phyloP scores from a whole-genome alignment of 1,140 invertebrate species.

The Dryas iulia region DNA sequence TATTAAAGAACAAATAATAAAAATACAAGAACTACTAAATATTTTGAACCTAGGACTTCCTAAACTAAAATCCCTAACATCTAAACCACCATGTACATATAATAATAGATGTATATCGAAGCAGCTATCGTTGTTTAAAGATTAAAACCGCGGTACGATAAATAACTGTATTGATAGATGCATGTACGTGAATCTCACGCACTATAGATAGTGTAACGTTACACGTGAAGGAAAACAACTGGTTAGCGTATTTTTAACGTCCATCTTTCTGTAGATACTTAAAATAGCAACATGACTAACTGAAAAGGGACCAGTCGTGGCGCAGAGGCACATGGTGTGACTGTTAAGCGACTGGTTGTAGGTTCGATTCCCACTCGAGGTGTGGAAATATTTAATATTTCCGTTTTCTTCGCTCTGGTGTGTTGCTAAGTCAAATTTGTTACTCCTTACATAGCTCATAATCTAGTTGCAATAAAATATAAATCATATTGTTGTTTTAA shows the following conservation, averaged over 20 bases:
- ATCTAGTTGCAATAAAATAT: too few species aligned
- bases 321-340: neutral
- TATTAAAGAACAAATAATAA: too few species aligned
- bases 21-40: too few species aligned
- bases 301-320: neutral
- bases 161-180: neutral
- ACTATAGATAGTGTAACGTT: neutral
- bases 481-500: too few species aligned
- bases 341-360: neutral
- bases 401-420: too few species aligned
- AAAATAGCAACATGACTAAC: neutral
- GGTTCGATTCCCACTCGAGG: too few species aligned
- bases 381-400: too few species aligned
- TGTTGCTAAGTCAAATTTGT: too few species aligned
- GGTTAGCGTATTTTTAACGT: neutral
- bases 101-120: neutral
- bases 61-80: neutral
- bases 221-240: neutral
- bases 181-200: neutral
- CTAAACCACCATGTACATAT: too few species aligned
- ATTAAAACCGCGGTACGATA: neutral
- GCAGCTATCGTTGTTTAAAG: neutral
- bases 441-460: too few species aligned
- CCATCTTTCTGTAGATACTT: neutral
- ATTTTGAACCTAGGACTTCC: too few species aligned